These are phyloP conservation scores for Thamnophis elegans DNA, from an alignment of 2,797 vertebrate genomes.

Conservation along the genomic window DNA sequence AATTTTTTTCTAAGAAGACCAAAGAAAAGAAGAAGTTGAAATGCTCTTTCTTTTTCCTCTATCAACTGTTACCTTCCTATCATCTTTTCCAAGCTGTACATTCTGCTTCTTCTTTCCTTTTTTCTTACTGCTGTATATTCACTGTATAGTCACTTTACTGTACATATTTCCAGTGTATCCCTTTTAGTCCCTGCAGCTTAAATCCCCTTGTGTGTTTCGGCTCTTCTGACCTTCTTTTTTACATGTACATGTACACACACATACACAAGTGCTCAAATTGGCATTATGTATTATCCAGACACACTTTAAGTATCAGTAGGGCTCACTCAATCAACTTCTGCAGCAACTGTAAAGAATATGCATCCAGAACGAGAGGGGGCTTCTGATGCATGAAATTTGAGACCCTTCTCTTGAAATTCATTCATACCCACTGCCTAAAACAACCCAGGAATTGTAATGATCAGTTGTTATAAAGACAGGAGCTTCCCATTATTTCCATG, in stretches of 20 bases:
- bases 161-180: not conserved
- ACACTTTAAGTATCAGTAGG: not conserved
- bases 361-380: slow-evolving; percentile 34
- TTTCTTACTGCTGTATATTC: not conserved
- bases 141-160: not conserved
- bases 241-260: not conserved
- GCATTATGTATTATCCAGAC: not conserved
- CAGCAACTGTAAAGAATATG: slow-evolving; percentile 11
- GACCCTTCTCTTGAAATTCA: slow-evolving; percentile 21
- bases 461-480: slow-evolving; percentile 40
- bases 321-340: not conserved
- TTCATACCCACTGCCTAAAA: slow-evolving; percentile 36
- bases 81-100: not conserved
- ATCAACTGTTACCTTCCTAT: not conserved
- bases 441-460: slow-evolving; percentile 30
- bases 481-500: slow-evolving; percentile 51
- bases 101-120: not conserved
- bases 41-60: not conserved
- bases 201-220: not conserved
- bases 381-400: slow-evolving; percentile 32
- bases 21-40: not conserved
- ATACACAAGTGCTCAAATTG: not conserved
- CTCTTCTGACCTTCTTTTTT: not conserved
- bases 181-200: not conserved
- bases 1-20: not conserved